Conservation (phyloP, 2,888 invertebrate genomes). For the Poecilus cupreus region DNA sequence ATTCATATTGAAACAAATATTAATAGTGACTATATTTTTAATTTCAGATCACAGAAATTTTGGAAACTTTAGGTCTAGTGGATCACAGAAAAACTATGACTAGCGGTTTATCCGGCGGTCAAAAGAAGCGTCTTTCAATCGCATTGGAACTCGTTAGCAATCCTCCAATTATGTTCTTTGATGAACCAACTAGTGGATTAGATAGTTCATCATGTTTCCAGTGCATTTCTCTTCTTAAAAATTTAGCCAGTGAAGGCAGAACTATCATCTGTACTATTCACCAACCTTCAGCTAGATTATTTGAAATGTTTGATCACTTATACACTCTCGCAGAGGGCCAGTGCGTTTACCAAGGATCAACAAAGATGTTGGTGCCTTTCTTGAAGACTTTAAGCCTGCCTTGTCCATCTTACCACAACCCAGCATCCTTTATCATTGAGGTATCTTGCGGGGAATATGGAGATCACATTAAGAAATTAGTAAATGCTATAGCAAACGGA, state of each 20-base stretch:
- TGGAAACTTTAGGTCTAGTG: conserved; percentile 89
- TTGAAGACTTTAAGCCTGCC: conserved; percentile 86
- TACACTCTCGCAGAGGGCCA: conserved; percentile 96
- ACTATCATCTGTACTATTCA: conserved; percentile 97
- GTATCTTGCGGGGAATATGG: conserved; percentile 98
- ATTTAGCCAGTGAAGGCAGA: conserved; percentile 90
- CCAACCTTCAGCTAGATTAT: conserved; percentile 96
- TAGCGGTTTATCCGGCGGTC: conserved; percentile 93
- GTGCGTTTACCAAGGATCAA: conserved; percentile 95
- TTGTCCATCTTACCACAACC: conserved; percentile 97
- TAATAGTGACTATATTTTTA: conserved; percentile 53
- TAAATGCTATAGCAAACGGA: conserved; percentile 90
- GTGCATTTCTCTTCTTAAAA: conserved; percentile 92
- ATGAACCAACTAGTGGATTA: conserved; percentile 96
- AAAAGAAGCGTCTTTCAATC: conserved; percentile 95
- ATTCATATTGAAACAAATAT: conserved; percentile 11
- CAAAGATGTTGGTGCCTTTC: conserved; percentile 88
- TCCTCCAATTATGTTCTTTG: conserved; percentile 98
- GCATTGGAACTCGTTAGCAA: conserved; percentile 96
- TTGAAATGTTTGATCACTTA: conserved; percentile 97
- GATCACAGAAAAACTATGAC: conserved; percentile 94
- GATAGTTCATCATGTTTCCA: conserved; percentile 97
- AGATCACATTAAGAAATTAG: conserved; percentile 88
- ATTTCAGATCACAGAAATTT: conserved; percentile 91
- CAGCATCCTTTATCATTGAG: conserved; percentile 97